Conservation (phyloP, 2,888 invertebrate genomes). For the Patella depressa region DNA sequence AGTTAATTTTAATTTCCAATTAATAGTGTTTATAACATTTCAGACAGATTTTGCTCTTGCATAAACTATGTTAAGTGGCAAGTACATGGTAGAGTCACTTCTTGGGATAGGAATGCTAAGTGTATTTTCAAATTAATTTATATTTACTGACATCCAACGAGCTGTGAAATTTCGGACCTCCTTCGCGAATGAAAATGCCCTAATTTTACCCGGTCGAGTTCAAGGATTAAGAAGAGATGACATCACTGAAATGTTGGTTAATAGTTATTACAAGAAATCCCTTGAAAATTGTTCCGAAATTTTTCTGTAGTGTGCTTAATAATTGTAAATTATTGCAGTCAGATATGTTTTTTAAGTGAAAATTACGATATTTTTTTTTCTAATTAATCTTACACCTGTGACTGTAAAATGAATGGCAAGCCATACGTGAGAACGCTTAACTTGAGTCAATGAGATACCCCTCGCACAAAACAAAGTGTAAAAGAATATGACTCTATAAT, state of each 20-base stretch:
- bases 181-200: slow-evolving; percentile 30
- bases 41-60: too few species aligned
- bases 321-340: background rate
- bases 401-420: background rate
- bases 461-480: too few species aligned
- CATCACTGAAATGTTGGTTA: slow-evolving; percentile 20
- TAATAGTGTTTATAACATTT: too few species aligned
- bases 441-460: too few species aligned
- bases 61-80: too few species aligned
- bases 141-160: slow-evolving; percentile 19
- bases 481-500: too few species aligned
- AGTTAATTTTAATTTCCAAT: too few species aligned
- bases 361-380: background rate
- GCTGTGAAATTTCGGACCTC: slow-evolving; percentile 28
- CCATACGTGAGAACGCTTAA: too few species aligned
- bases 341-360: background rate
- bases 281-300: background rate
- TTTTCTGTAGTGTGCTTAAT: background rate
- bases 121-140: too few species aligned
- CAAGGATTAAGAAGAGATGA: slow-evolving; percentile 29
- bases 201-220: slow-evolving; percentile 30
- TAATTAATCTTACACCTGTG: background rate
- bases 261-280: slow-evolving; percentile 8
- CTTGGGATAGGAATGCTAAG: too few species aligned
- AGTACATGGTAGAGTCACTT: too few species aligned